Conservation (phyloP, 1,140 invertebrate species). For the Drosophila kanapiae region DNA sequence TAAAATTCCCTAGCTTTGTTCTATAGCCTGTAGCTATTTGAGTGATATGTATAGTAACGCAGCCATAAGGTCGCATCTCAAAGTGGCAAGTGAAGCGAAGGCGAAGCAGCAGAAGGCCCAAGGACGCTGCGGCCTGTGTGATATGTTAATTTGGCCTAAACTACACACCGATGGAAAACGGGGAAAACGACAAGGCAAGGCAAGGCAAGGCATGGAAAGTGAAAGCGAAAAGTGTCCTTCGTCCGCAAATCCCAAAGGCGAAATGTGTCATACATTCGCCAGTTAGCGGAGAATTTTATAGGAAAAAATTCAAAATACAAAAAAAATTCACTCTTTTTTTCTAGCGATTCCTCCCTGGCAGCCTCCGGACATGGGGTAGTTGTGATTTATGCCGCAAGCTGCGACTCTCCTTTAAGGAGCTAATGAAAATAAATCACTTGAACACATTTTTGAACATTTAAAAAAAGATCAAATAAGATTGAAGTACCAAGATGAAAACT, state of each 20-base stretch:
- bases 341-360: neutral
- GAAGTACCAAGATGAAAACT: neutral
- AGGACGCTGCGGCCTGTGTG: conserved; percentile 62
- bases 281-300: conserved; percentile 54
- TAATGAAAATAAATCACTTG: conserved; percentile 14
- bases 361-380: conserved; percentile 6
- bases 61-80: conserved; percentile 47
- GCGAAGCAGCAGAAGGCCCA: conserved; percentile 35
- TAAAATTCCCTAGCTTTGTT: too few relatives aligned
- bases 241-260: conserved; percentile 44
- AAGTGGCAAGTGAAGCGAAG: conserved; percentile 69
- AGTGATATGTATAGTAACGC: neutral
- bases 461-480: neutral
- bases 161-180: conserved; percentile 41
- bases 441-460: neutral
- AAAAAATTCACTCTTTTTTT: neutral
- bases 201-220: conserved; percentile 5
- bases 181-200: neutral
- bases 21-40: neutral
- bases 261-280: conserved; percentile 63
- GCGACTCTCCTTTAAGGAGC: neutral
- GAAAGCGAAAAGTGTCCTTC: conserved; percentile 29
- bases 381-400: conserved; percentile 27
- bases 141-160: conserved; percentile 79
- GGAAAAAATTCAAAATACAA: neutral